Base-by-base conservation (phyloP, 1,140 invertebrate genomes). In the Trichonephila clavata region DNA sequence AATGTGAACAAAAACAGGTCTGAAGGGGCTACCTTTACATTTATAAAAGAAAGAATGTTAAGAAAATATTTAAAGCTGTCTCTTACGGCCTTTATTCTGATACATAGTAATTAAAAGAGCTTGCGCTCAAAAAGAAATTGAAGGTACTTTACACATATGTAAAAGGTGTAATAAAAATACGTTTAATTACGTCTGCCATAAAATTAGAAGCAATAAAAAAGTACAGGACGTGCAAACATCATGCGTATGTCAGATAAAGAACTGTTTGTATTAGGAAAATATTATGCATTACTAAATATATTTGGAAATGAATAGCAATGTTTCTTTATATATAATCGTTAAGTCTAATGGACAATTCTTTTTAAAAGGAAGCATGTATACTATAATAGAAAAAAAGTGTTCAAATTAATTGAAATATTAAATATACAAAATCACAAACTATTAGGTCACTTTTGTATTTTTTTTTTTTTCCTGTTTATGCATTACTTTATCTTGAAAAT, bases 71-170 rank as follows among this genome's bases (percentile, higher is more conserved):
- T 65, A 32, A 87, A 61, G 61, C 59, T 65, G 24, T 77, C 71
- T 77, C 27, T 84, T 50, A 57, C 57, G 81, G 21, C 27, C 43
- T 20, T 59, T 59, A 84, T n/a, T 57, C 39, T 63, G 86, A 87
- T 87, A 87, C 32, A 87, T 65, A 63, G 86, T 87, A 87, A 87
- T 87, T 87, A 87, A 87, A 86, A 87, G 32, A 63, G 39, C 59
- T 63, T 65, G 39, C 24, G 86, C 61, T 63, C 63, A 60, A 43
- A n/a, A 65, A 87, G 86, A 65, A 87, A 87, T 87, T 57, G 86
- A 60, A 63, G 24, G 86, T 57, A 32, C 39, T 87, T 87, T 20
- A 65, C 18, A 21, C 14, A 59, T 84, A 84, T 59, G 43, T 61
- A 65, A 87, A 87, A 84, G 43, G 59, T 65, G 86, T 87, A 61